Evolutionary conservation across 2,797 vertebrate genomes (phyloP).

Genomic region (Helicolenus hilgendorfi): DNA sequence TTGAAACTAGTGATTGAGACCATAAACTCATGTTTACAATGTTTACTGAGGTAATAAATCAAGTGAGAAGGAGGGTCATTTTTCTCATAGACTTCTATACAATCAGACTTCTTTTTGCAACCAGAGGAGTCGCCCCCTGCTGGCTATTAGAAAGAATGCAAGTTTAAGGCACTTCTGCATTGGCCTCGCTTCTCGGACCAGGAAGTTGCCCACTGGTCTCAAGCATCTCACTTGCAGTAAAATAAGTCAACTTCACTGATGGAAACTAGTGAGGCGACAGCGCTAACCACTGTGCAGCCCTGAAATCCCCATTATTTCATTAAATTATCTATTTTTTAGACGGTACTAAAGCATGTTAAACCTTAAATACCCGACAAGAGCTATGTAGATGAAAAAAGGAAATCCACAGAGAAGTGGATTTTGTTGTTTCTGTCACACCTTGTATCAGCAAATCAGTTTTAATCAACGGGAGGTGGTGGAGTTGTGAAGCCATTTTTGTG

Average conservation of each 20-base stretch:
- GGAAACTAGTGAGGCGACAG: not conserved
- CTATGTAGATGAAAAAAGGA: conserved; percentile 21
- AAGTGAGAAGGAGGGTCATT: not conserved
- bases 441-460: conserved; percentile 49
- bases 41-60: not conserved
- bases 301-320: not conserved
- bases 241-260: not conserved
- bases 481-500: conserved; percentile 27
- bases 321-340: not conserved
- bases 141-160: not conserved
- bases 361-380: conserved; percentile 3
- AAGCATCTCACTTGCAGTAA: not conserved
- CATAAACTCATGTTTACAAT: not conserved
- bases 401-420: conserved; percentile 9
- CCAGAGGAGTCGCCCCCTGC: too few relatives aligned
- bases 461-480: conserved; percentile 33
- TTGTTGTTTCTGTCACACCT: conserved; percentile 35
- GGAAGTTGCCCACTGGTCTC: not conserved
- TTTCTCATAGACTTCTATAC: not conserved
- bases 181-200: accelerated
- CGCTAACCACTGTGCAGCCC: not conserved
- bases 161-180: not conserved
- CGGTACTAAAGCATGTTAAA: not conserved
- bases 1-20: not conserved
- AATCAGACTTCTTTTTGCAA: too few relatives aligned